Conservation (phyloP, 2,113 vertebrate genomes). For the Anhinga anhinga region DNA sequence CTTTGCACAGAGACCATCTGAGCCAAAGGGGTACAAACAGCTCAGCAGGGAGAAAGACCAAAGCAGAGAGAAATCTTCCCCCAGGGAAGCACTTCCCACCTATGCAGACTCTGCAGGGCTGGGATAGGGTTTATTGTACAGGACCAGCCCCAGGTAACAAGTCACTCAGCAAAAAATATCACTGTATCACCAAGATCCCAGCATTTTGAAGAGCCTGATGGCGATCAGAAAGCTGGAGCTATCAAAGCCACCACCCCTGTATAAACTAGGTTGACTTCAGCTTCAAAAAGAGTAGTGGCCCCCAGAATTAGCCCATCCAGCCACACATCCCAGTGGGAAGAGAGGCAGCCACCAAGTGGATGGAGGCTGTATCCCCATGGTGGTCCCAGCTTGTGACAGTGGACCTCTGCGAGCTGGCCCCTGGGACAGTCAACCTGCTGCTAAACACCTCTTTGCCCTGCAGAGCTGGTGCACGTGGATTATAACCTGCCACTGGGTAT, state of each 20-base stretch:
- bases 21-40: not conserved
- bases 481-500: too few relatives aligned
- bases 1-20: not conserved
- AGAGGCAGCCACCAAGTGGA: fast-evolving
- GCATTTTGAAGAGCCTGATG: not conserved
- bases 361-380: fast-evolving
- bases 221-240: not conserved
- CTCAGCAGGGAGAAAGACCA: not conserved
- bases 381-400: not conserved
- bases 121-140: not conserved
- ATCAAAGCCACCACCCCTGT: not conserved
- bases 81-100: not conserved
- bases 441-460: not conserved
- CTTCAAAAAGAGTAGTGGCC: not conserved
- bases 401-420: not conserved
- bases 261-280: not conserved
- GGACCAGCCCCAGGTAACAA: not conserved
- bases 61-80: not conserved
- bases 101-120: not conserved
- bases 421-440: not conserved
- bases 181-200: not conserved
- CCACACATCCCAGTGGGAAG: not conserved
- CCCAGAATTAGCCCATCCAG: not conserved
- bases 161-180: not conserved
- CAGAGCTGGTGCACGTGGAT: not conserved